A percentile compares a stretch with the other conserved stretches of the same genome.
These are phyloP conservation scores for Macaca nemestrina DNA, from an alignment of 2,113 vertebrate species.

Conservation along the genomic window DNA sequence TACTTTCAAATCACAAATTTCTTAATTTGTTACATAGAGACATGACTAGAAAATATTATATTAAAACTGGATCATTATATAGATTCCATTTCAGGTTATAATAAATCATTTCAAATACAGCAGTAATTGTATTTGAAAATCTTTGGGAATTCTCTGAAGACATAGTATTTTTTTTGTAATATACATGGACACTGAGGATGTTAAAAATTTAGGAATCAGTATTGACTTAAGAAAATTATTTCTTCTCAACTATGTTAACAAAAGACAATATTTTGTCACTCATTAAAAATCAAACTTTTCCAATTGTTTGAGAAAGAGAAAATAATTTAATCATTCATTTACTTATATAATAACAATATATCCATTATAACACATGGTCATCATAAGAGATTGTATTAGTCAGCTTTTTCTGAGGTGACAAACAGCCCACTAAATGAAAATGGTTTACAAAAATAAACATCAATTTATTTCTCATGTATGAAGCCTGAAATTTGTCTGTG, in stretches of 20 bases:
- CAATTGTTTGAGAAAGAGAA: background rate
- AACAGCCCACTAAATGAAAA: background rate
- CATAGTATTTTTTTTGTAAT: background rate
- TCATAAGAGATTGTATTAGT: background rate
- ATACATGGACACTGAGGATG: background rate
- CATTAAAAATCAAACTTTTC: background rate
- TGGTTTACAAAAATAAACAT: background rate
- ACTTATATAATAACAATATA: background rate
- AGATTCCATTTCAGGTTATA: background rate
- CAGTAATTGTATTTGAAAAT: background rate
- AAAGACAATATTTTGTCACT: background rate
- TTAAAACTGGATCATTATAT: background rate
- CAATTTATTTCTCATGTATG: background rate
- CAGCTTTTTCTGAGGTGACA: background rate
- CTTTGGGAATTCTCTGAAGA: background rate
- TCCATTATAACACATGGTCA: background rate
- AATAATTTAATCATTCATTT: background rate
- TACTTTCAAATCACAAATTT: conserved; percentile 15
- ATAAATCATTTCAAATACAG: background rate
- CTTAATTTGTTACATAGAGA: background rate
- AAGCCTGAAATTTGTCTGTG: background rate
- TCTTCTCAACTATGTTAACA: background rate
- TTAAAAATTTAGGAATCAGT: background rate
- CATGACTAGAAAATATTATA: background rate
- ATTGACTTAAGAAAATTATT: background rate